Evolutionary conservation across 2,888 invertebrate species (phyloP).

Genomic region (Trissoscelio sp.): DNA sequence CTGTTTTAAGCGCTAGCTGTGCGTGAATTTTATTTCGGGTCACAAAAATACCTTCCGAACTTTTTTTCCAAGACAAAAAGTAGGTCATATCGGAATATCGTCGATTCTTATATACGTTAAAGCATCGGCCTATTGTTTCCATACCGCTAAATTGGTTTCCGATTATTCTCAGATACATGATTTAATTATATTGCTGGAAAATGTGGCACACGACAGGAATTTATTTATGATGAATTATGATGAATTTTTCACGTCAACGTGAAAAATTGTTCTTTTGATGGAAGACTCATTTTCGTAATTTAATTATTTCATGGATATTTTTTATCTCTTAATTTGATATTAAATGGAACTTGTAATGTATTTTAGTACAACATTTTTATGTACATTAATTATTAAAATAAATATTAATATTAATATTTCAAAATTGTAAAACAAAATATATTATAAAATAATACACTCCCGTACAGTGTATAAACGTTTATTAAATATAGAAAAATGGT

Average conservation of each 20-base stretch:
- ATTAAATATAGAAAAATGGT: too few species aligned
- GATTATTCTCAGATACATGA: slow-evolving; percentile 1
- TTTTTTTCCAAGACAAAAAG: slow-evolving; percentile 26
- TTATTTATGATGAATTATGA: not conserved
- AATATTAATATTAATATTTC: too few species aligned
- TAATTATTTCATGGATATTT: not conserved
- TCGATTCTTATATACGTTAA: slow-evolving; percentile 22
- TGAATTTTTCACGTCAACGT: not conserved
- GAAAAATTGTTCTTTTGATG: not conserved
- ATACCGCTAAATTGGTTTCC: slow-evolving; percentile 26
- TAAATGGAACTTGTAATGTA: too few species aligned
- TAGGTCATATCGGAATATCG: slow-evolving; percentile 41
- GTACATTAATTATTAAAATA: too few species aligned
- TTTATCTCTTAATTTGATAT: too few species aligned
- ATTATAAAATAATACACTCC: too few species aligned
- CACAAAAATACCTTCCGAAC: slow-evolving; percentile 28
- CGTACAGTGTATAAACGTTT: too few species aligned
- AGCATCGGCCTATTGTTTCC: not conserved
- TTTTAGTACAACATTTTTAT: too few species aligned
- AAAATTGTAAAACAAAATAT: too few species aligned
- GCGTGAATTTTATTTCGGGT: slow-evolving; percentile 44
- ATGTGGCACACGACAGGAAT: slow-evolving; percentile 6
- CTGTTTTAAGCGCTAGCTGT: slow-evolving; percentile 7
- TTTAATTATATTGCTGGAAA: slow-evolving; percentile 12
- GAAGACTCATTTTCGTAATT: not conserved